Evolutionary conservation across 2,113 vertebrate species (phyloP), one percentile per base, ranked within the genome.

Genomic region (Rhinolophus ferrumequinum): DNA sequence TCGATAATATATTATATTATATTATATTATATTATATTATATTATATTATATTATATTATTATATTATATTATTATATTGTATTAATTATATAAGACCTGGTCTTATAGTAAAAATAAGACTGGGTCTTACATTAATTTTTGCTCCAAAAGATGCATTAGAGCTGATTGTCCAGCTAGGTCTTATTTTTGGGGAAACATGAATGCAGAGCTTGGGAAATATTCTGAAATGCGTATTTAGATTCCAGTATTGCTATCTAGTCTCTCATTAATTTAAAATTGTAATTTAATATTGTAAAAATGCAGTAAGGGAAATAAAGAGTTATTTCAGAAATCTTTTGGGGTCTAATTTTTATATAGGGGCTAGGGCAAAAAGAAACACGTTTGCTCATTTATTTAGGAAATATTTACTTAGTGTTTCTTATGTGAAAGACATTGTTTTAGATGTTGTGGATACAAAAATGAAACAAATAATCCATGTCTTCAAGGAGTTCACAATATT

Each of bases 251-350:
- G 44, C 18, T 70, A 13, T 14, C 16, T 56, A 66, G 21, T 77
- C 50, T 95, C 33, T 69, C 50, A 94, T 85, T 77, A 85, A 28
- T 60, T 79, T 89, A 82, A 75, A 94, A 44, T 66, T 60, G 41
- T 77, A 85, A 28, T 60, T 79, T 89, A 82, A 82, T 89, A 44
- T 66, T 60, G 24, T 79, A 58, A 77, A 50, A 90, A 90, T 85
- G 10, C 33, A 85, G 50, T 69, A 62, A 52, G 35, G 50, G 18
- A 77, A 79, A 62, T 47, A 38, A 52, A 26, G 41, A 52, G 52
- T 75, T 35, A 75, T 67, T 79, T 70, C 44, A 75, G 60, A 69
- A 77, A 44, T 54, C 18, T 50, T 80, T 72, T 16, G 41, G 28
- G 30, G 44, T 47, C 28, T 72, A 41, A 50, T 47, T 72, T 64